Evolutionary conservation across 2,113 vertebrate species (phyloP), one percentile per base, ranked within the genome.

Genomic region (Mormoops blainvillei): DNA sequence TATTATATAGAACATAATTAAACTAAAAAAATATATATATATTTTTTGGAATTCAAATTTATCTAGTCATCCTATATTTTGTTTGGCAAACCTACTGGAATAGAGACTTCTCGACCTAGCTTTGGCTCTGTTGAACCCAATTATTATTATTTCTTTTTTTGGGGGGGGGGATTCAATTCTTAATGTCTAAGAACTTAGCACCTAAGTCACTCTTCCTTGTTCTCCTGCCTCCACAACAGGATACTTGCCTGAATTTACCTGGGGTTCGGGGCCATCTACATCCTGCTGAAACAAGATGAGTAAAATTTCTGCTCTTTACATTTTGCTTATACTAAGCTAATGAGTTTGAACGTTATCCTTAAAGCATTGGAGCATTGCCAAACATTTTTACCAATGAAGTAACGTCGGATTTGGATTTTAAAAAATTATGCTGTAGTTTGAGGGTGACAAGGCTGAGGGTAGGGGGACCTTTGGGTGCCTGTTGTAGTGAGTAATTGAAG

Each of bases 41-140:
- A 74, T 92, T 93, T 89, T 73, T n/a, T 68, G 74, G 94, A 78
- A 94, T 77, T 83, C 54, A 87, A 48, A 33, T 82, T 38, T 89
- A 89, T 85, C 43, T 89, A 7, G 11, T 56, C 48, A 81, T 85
- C 68, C 14, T 70, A 8, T 58, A 28, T 93, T 67, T 38, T 52
- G n/a, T 70, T 67, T 67, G 16, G 10, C 12, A 78, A 36, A 4
- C 20, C 28, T 54, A 45, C 19, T 71, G 61, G 52, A 63, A 52
- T 7, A 43, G 41, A 56, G 84, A 54, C 26, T 52, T 91, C 78
- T 65, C 19, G 31, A 10, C 15, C 38, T 43, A 63, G 41, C n/a
- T 86, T 71, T 65, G 71, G 11, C 33, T 26, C 20, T 56, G 1
- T n/a, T 38, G 38, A 56, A 28, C 28, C 28, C 16, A 50, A 16